phyloP scores from a whole-genome alignment of 2,888 invertebrate species.

The Eupithecia centaureata region DNA sequence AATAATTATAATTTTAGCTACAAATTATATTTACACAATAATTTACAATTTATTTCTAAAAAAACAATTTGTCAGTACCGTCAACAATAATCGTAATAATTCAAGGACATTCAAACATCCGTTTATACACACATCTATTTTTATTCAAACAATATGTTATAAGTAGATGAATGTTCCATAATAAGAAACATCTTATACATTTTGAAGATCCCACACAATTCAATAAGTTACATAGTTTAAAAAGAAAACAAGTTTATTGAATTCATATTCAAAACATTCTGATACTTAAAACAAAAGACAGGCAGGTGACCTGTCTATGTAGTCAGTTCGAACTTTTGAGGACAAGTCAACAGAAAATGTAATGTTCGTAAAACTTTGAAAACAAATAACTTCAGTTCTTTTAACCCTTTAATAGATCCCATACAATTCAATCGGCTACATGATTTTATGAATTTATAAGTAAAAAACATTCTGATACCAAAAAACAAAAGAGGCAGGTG shows the following conservation, averaged over 20 bases:
- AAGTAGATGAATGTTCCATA: neutral
- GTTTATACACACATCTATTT: neutral
- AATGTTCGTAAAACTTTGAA: too few species aligned
- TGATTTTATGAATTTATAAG: too few species aligned
- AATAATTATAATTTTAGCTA: conserved; percentile 41
- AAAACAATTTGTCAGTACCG: conserved; percentile 38
- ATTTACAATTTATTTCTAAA: conserved; percentile 54
- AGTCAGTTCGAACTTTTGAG: neutral
- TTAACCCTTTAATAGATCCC: too few species aligned
- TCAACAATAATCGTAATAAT: conserved; percentile 24
- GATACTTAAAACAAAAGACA: neutral
- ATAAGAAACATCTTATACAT: neutral
- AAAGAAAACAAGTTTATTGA: too few species aligned
- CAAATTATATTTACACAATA: conserved; percentile 58
- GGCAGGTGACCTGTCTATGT: neutral
- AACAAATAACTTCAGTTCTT: too few species aligned
- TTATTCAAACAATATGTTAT: neutral
- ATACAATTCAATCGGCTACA: too few species aligned
- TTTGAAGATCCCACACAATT: neutral
- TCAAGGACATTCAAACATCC: neutral
- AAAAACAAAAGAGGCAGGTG: too few species aligned
- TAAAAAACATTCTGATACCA: too few species aligned
- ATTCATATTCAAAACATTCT: too few species aligned
- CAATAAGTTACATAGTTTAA: neutral
- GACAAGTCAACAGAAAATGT: neutral